phyloP scores from a whole-genome alignment of 2,113 vertebrate genomes.

The Solenodon paradoxus region DNA sequence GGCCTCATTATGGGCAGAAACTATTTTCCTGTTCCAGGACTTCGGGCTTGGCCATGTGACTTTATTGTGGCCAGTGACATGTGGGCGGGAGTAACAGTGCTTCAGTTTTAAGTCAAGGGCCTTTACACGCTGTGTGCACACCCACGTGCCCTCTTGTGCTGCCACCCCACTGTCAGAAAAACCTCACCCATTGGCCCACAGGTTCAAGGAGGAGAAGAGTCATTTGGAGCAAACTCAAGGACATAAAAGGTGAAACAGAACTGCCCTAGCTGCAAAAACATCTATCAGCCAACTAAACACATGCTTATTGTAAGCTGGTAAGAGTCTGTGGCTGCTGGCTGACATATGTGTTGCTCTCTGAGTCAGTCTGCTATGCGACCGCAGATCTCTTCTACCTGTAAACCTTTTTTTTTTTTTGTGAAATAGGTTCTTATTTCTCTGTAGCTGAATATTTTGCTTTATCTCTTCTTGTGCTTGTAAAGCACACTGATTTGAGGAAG shows the following conservation, averaged over 20 bases:
- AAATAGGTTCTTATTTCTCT: slow-evolving; percentile 15
- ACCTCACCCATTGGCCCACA: neutral
- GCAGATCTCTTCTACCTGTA: slow-evolving; percentile 34
- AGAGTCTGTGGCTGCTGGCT: neutral
- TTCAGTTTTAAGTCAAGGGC: neutral
- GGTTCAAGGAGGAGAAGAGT: neutral
- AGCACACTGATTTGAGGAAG: neutral
- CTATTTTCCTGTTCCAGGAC: neutral
- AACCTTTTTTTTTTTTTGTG: neutral
- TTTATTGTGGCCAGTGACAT: neutral
- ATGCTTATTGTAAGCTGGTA: neutral
- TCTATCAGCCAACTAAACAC: neutral
- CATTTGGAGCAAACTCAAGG: neutral
- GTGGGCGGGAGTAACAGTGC: neutral
- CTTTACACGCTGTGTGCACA: neutral
- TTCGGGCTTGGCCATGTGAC: neutral
- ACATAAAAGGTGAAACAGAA: neutral
- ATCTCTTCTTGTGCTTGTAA: neutral
- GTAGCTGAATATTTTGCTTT: neutral
- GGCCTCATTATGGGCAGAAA: neutral
- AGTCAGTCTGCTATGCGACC: neutral
- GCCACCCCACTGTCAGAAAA: neutral
- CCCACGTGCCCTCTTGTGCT: neutral
- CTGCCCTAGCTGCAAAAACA: neutral
- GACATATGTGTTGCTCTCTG: no score